Percentiles rank a stretch among this genome's conserved stretches.
Conservation (phyloP, 1,140 invertebrate species). For the Megalopta genalis region DNA sequence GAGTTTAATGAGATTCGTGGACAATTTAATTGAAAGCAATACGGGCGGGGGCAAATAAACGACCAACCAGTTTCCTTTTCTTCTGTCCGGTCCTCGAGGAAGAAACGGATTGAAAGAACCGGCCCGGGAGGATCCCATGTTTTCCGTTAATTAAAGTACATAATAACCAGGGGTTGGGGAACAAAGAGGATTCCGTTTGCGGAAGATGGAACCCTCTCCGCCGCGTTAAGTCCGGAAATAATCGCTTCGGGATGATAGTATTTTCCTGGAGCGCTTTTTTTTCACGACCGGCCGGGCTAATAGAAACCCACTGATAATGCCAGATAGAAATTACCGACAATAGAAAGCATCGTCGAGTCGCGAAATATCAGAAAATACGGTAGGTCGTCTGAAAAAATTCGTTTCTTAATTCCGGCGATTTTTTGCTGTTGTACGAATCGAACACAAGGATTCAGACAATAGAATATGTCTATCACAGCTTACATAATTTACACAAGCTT, state of each 20-base stretch:
- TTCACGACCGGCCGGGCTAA: too few relatives aligned
- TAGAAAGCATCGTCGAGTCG: too few relatives aligned
- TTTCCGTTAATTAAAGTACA: conserved; percentile 37
- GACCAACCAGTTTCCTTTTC: neutral
- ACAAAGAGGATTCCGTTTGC: conserved; percentile 16
- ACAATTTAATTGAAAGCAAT: conserved; percentile 50
- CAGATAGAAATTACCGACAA: too few relatives aligned
- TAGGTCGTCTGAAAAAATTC: too few relatives aligned
- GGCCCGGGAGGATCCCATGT: neutral
- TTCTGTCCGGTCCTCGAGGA: neutral
- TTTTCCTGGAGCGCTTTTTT: too few relatives aligned
- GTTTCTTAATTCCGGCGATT: too few relatives aligned
- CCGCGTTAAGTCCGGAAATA: neutral
- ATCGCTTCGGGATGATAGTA: neutral
- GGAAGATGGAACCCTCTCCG: neutral
- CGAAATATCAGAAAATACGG: too few relatives aligned
- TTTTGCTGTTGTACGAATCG: too few relatives aligned
- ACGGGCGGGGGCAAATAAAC: conserved; percentile 20
- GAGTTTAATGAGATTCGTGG: conserved; percentile 45
- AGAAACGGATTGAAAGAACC: conserved; percentile 17
- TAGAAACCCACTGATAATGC: too few relatives aligned
- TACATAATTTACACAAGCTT: too few relatives aligned
- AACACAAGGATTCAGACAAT: too few relatives aligned
- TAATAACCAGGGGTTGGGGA: conserved; percentile 5
- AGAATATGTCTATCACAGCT: too few relatives aligned